phyloP scores from a whole-genome alignment of 2,113 vertebrate genomes.

The Actinemys pallida region DNA sequence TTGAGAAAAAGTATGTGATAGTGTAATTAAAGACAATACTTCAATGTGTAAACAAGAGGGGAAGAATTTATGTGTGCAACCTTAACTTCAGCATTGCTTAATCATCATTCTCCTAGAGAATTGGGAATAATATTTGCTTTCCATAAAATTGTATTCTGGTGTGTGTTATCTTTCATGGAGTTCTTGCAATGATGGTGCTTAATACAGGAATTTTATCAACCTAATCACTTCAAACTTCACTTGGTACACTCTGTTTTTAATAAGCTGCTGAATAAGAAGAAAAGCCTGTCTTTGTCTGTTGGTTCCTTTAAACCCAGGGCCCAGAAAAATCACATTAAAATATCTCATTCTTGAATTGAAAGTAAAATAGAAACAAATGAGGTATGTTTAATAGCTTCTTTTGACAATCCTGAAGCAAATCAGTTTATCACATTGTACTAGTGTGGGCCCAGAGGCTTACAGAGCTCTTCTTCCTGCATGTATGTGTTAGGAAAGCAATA shows the following conservation, averaged over 20 bases:
- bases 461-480: constrained; percentile 12
- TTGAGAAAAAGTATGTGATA: neutral
- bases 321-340: neutral
- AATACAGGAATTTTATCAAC: neutral
- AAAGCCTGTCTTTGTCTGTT: neutral
- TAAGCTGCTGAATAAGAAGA: neutral
- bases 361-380: constrained; percentile 40
- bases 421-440: constrained; percentile 64
- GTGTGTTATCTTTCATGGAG: neutral
- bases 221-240: neutral
- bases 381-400: constrained; percentile 48
- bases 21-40: neutral
- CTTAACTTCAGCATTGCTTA: neutral
- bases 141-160: neutral
- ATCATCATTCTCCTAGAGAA: neutral
- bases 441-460: constrained; percentile 14
- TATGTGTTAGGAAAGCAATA: neutral
- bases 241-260: neutral
- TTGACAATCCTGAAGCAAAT: constrained; percentile 34
- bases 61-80: neutral
- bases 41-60: neutral
- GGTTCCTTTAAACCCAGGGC: neutral
- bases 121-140: neutral
- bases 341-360: constrained; percentile 25
- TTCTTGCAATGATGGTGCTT: neutral